Base-by-base conservation (phyloP, 2,113 vertebrate species). In the Sprattus sprattus region DNA sequence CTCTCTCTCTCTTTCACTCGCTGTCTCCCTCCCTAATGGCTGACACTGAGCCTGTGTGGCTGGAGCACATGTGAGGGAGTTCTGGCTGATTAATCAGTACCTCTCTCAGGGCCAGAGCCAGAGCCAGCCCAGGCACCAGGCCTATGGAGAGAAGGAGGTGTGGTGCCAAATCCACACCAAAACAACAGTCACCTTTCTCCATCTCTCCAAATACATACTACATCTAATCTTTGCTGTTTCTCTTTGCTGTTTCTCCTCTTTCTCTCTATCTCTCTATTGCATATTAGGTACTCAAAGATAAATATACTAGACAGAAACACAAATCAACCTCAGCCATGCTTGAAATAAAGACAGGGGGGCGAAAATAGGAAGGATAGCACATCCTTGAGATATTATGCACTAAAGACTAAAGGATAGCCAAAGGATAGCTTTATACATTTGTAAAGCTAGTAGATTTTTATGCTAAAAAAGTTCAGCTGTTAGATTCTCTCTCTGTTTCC, bases 111-210 rank as follows among this genome's bases (percentile, higher is more conserved):
- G 6, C 6, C 57, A 22, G 22, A 64, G 20, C 57, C 57, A 64
- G 57, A 64, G 20, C 57, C 57, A 64, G 57, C 6, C 20, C 57
- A 64, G 57, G 22, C 57, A 64, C 52, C 39, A 39, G 39, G 39
- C 39, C 39, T 39, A 39, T 39, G 39, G 39, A 39, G 39, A 39
- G 39, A 39, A 2, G 39, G 39, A 39, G 39, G 39, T 39, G 39
- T 39, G 39, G 39, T 39, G 39, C 39, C 39, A 39, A 39, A 39
- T 39, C 39, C 39, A 39, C 39, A 1, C 85, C 71, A 87, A 88
- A 87, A 85, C 81, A 85, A 82, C 89, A 75, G 81, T 82, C 20
- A 16, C 52, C 52, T 16, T 54, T 16, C 16, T 15, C 52, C 52
- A 54, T 15, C 52, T 54, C 52, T 16, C 13, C 52, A 54, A 18